A percentile compares a stretch with the other conserved stretches of the same genome.
Conservation (phyloP, 2,797 vertebrate species). For the Botia kubotai region DNA sequence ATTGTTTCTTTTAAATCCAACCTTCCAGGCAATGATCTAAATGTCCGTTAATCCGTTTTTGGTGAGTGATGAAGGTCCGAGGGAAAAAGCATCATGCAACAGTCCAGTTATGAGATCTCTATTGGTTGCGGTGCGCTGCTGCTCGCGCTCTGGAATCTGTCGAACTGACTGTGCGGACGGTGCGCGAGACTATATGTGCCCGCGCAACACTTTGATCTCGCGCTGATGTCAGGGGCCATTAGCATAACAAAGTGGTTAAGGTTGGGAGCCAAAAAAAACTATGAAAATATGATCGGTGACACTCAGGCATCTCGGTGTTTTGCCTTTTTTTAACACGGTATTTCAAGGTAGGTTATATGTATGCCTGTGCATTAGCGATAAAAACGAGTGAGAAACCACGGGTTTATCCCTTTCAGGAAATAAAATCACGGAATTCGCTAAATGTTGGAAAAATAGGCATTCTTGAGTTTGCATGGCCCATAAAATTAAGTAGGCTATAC, state of each 20-base stretch:
- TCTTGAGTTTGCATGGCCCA: slow-evolving; percentile 9
- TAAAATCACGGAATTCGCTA: slow-evolving; percentile 11
- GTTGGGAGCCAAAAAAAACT: slow-evolving; percentile 52
- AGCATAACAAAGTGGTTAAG: slow-evolving; percentile 86
- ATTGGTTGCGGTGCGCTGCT: slow-evolving; percentile 16
- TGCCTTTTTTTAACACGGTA: slow-evolving; percentile 37
- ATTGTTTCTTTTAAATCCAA: slow-evolving; percentile 42
- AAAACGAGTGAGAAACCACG: not conserved
- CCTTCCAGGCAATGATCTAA: slow-evolving; percentile 64
- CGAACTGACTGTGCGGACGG: slow-evolving; percentile 51
- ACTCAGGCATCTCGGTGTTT: slow-evolving; percentile 35
- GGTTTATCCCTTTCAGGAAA: slow-evolving; percentile 16
- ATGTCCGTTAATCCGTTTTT: slow-evolving; percentile 73
- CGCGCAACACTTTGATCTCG: slow-evolving; percentile 83
- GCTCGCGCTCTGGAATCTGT: slow-evolving; percentile 63
- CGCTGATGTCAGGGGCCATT: slow-evolving; percentile 89
- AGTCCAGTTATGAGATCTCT: slow-evolving; percentile 20
- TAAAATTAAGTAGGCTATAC: slow-evolving; percentile 24
- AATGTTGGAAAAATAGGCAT: slow-evolving; percentile 20
- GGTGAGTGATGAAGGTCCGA: slow-evolving; percentile 65
- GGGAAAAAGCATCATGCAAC: slow-evolving; percentile 71
- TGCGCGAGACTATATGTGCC: slow-evolving; percentile 77
- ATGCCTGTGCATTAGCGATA: not conserved
- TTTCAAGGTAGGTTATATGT: not conserved
- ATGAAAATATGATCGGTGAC: slow-evolving; percentile 43